Conservation (phyloP, 2,888 invertebrate species). For the Tetropium fuscum region DNA sequence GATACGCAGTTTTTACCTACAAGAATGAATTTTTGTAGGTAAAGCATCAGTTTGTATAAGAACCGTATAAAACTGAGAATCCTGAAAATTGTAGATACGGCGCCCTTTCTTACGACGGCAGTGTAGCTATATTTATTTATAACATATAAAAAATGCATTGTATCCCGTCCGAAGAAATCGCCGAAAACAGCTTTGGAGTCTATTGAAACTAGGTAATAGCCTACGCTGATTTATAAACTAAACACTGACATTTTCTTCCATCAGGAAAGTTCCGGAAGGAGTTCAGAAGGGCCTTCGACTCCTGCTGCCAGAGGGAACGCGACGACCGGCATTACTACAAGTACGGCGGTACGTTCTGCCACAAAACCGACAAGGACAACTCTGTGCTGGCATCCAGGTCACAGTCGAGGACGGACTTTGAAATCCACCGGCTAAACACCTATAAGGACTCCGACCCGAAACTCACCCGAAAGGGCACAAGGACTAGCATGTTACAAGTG, state of each 20-base stretch:
- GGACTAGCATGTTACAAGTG: constrained; percentile 53
- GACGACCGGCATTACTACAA: constrained; percentile 32
- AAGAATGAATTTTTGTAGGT: no score
- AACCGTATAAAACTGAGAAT: no score
- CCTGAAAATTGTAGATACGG: no score
- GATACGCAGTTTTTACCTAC: no score
- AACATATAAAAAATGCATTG: no score
- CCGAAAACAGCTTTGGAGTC: background rate
- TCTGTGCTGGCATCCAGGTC: constrained; percentile 47
- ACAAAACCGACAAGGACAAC: constrained; percentile 39
- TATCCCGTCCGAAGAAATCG: background rate
- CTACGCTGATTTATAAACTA: background rate
- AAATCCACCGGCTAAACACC: constrained; percentile 45
- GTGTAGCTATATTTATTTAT: no score
- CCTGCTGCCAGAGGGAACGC: constrained; percentile 64
- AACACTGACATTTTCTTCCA: constrained; percentile 18
- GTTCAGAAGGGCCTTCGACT: constrained; percentile 77
- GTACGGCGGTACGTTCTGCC: constrained; percentile 37
- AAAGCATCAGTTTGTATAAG: no score
- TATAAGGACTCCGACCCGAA: constrained; percentile 42
- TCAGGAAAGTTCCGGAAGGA: constrained; percentile 81
- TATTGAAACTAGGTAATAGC: constrained; percentile 15
- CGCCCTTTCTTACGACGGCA: no score
- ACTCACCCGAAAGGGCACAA: constrained; percentile 50
- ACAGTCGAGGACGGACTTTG: constrained; percentile 48